A percentile compares a stretch with the other conserved stretches of the same genome.
phyloP scores from a whole-genome alignment of 2,888 invertebrate species.

The Scelioninae gen. 1 region DNA sequence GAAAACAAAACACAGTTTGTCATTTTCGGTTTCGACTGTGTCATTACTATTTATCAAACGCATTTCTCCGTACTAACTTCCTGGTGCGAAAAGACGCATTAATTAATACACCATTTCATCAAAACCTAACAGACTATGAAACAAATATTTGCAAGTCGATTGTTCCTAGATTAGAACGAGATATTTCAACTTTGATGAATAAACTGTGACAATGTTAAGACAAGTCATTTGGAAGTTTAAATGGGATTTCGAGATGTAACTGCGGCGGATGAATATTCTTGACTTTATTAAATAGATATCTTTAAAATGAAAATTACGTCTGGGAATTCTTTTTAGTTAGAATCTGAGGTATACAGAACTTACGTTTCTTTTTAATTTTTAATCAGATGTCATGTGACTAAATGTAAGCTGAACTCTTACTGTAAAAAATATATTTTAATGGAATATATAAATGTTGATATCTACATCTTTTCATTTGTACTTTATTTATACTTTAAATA shows the following conservation, averaged over 20 bases:
- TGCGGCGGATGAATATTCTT: background rate
- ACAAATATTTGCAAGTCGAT: conserved; percentile 21
- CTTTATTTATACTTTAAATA: no score
- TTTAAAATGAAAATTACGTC: background rate
- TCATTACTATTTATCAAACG: background rate
- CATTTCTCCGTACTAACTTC: conserved; percentile 1
- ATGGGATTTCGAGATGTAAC: background rate
- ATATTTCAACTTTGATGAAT: conserved; percentile 21
- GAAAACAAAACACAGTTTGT: conserved; percentile 55
- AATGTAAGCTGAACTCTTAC: no score
- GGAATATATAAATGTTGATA: no score
- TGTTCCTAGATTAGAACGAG: conserved; percentile 6
- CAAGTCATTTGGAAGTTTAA: conserved; percentile 12
- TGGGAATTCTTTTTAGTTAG: background rate
- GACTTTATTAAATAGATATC: background rate
- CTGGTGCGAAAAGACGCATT: background rate
- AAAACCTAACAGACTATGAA: background rate
- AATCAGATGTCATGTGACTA: no score
- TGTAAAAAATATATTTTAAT: no score
- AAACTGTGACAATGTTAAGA: conserved; percentile 10
- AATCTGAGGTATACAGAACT: no score
- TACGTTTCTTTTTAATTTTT: no score
- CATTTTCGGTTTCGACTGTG: conserved; percentile 39
- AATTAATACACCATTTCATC: conserved; percentile 5
- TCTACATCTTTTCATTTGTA: no score